phyloP scores from a whole-genome alignment of 2,797 vertebrate species.

The Channallabes apus region DNA sequence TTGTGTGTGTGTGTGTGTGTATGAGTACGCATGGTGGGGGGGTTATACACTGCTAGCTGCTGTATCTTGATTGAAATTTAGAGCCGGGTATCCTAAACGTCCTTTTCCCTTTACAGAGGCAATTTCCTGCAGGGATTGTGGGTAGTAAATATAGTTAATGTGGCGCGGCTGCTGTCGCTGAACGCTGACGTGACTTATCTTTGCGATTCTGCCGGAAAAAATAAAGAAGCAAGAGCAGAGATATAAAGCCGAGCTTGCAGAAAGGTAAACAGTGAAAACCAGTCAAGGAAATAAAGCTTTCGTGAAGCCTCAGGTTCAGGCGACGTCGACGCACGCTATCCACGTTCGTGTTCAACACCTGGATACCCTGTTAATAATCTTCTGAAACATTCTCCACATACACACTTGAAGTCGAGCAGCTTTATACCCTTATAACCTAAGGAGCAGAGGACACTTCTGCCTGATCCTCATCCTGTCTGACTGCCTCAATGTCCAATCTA shows the following conservation, averaged over 20 bases:
- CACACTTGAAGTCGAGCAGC: not conserved
- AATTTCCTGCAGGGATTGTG: conserved; percentile 79
- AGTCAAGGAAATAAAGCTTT: conserved; percentile 4
- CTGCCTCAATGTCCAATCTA: not conserved
- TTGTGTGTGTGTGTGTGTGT: not conserved
- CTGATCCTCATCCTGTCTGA: not conserved
- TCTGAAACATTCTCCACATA: not conserved
- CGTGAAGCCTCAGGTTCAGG: not conserved
- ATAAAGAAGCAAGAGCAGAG: conserved; percentile 64
- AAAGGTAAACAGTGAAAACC: conserved; percentile 63
- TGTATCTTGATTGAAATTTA: conserved; percentile 66
- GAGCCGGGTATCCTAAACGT: conserved; percentile 60
- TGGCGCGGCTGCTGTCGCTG: conserved; percentile 74
- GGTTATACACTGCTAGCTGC: conserved; percentile 42
- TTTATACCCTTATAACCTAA: not conserved
- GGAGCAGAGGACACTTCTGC: not conserved
- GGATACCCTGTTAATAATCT: not conserved
- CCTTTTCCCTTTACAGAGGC: conserved; percentile 65
- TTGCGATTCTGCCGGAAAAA: conserved; percentile 76
- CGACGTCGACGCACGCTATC: no score
- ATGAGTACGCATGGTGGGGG: not conserved
- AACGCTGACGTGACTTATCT: conserved; percentile 81
- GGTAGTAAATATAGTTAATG: conserved; percentile 89
- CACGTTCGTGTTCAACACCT: not conserved
- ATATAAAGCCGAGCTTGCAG: conserved; percentile 71